A percentile compares a stretch with the other conserved stretches of the same genome.
phyloP scores from a whole-genome alignment of 2,113 vertebrate species.

The Atractosteus spatula region DNA sequence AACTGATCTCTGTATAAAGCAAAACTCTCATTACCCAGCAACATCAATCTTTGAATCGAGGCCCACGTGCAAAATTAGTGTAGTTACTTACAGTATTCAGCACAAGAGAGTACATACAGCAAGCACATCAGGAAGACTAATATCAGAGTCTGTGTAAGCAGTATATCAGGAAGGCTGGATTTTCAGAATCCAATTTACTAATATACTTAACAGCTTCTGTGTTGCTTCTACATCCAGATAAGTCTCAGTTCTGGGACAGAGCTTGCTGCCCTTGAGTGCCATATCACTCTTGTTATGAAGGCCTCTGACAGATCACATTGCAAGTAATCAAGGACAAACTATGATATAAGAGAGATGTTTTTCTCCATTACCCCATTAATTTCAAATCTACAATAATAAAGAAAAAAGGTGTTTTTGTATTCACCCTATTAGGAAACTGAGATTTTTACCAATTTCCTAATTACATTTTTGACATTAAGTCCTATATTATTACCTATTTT shows the following conservation, averaged over 20 bases:
- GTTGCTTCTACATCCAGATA: constrained; percentile 5
- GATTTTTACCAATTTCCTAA: too few relatives aligned
- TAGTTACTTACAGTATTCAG: constrained; percentile 31
- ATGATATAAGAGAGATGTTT: background rate
- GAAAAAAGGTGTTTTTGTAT: too few relatives aligned
- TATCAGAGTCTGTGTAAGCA: constrained; percentile 9
- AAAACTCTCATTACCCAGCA: background rate
- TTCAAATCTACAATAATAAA: too few relatives aligned
- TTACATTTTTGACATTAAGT: too few relatives aligned
- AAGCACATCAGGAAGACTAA: constrained; percentile 2
- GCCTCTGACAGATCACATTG: background rate
- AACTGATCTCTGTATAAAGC: background rate
- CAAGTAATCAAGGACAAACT: constrained; percentile 5
- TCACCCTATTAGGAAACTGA: too few relatives aligned
- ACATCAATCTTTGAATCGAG: background rate
- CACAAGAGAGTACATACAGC: constrained; percentile 28
- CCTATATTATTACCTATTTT: too few relatives aligned
- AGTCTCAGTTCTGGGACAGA: background rate
- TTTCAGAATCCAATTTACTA: constrained; percentile 17
- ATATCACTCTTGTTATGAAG: background rate
- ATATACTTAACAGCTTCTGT: constrained; percentile 12
- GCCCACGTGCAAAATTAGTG: background rate
- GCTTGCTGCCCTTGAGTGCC: background rate
- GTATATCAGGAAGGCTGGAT: constrained; percentile 7
- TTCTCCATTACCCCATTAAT: background rate